A percentile compares a stretch with the other conserved stretches of the same genome.
Conservation (phyloP, 2,113 vertebrate genomes). For the Anoplopoma fimbria region DNA sequence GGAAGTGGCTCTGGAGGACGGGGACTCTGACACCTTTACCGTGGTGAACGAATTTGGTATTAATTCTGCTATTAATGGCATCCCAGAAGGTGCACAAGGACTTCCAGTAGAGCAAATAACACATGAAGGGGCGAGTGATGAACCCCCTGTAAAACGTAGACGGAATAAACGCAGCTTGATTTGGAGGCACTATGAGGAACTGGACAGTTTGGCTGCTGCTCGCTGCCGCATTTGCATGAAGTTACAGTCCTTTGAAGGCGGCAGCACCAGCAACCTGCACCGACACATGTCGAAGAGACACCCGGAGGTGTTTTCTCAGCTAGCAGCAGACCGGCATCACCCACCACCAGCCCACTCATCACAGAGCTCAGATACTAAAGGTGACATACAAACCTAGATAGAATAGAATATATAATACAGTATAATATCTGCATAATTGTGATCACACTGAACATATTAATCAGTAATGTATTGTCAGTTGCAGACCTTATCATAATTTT, state of each 20-base stretch:
- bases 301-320: conserved; percentile 57
- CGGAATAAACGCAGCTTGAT: conserved; percentile 68
- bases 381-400: not conserved
- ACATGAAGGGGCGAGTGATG: not conserved
- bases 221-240: conserved; percentile 78
- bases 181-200: conserved; percentile 74
- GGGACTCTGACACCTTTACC: conserved; percentile 30
- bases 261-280: conserved; percentile 78
- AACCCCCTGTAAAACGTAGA: not conserved
- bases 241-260: conserved; percentile 65
- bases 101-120: conserved; percentile 24
- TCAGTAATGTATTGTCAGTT: not conserved
- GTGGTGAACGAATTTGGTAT: conserved; percentile 43
- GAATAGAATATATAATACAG: not conserved
- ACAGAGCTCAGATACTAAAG: not conserved
- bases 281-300: conserved; percentile 80
- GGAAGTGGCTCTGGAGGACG: conserved; percentile 58
- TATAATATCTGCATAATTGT: not conserved
- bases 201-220: conserved; percentile 64
- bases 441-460: not conserved
- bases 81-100: conserved; percentile 38
- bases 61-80: conserved; percentile 33
- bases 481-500: not conserved
- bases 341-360: not conserved
- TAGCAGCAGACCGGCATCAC: conserved; percentile 27